phyloP scores from a whole-genome alignment of 2,797 vertebrate genomes.

The Lycodopsis pacificus region DNA sequence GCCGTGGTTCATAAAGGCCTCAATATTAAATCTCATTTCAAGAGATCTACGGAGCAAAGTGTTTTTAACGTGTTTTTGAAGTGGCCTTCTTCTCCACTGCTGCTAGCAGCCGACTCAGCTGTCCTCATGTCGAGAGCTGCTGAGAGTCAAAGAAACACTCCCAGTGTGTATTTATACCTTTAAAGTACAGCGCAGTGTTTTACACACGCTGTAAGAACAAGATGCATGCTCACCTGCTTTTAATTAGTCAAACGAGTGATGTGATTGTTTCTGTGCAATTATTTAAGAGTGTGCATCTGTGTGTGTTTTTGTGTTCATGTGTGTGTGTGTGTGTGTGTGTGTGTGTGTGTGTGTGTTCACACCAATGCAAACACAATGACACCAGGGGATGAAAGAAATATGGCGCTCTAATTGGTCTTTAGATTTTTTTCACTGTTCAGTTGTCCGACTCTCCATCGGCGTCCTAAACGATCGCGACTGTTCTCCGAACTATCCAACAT shows the following conservation, averaged over 20 bases:
- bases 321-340: too few species aligned
- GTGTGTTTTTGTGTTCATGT: background rate
- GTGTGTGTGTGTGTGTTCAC: too few species aligned
- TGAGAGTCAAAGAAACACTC: too few species aligned
- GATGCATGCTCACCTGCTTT: conserved; percentile 7
- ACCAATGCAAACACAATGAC: conserved; percentile 24
- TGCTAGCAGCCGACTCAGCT: too few species aligned
- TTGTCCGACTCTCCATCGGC: background rate
- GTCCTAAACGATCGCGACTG: conserved; percentile 9
- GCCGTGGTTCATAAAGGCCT: too few species aligned
- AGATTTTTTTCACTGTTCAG: background rate
- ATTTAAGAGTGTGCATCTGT: background rate
- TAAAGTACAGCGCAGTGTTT: background rate
- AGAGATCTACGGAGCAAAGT: too few species aligned
- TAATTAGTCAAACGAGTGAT: conserved; percentile 16
- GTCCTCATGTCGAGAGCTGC: too few species aligned
- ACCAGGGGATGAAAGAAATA: conserved; percentile 30
- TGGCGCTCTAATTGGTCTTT: conserved; percentile 23
- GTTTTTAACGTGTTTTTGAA: too few species aligned
- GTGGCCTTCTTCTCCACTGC: too few species aligned
- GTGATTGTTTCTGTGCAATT: conserved; percentile 23
- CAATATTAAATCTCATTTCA: too few species aligned
- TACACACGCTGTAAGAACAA: background rate
- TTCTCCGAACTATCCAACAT: too few species aligned
- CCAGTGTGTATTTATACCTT: too few species aligned